Conservation (phyloP, 2,888 invertebrate genomes). For the Thysanoteuthis rhombus region DNA sequence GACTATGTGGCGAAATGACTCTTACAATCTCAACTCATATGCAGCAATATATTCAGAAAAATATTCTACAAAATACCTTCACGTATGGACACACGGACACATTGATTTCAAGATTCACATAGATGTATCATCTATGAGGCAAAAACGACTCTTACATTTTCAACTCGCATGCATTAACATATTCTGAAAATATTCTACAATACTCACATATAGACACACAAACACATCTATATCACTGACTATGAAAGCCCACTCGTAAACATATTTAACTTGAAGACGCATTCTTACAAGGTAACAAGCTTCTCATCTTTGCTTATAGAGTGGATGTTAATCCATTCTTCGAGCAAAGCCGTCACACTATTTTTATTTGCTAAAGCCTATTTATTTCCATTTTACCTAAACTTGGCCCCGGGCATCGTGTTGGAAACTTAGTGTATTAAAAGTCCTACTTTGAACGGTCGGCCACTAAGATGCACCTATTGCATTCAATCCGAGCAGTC, state of each 20-base stretch:
- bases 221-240: no score
- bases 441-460: conserved; percentile 12
- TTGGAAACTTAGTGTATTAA: not conserved
- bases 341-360: not conserved
- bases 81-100: no score
- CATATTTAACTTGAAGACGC: not conserved
- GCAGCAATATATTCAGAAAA: no score
- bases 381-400: not conserved
- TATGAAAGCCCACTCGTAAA: not conserved
- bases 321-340: not conserved
- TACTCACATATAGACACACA: no score
- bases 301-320: not conserved
- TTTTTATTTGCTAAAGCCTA: not conserved
- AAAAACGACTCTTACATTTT: no score
- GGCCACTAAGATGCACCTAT: not conserved
- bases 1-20: no score
- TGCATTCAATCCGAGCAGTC: not conserved
- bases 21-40: no score
- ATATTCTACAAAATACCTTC: no score
- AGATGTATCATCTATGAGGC: no score
- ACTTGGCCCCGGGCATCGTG: not conserved
- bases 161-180: no score
- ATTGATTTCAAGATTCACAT: no score
- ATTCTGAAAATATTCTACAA: no score
- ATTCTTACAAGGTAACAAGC: not conserved